Percentiles rank a stretch among this genome's conserved stretches.
Conservation (phyloP, 1,140 invertebrate species). For the Muscidifurax raptorellus region DNA sequence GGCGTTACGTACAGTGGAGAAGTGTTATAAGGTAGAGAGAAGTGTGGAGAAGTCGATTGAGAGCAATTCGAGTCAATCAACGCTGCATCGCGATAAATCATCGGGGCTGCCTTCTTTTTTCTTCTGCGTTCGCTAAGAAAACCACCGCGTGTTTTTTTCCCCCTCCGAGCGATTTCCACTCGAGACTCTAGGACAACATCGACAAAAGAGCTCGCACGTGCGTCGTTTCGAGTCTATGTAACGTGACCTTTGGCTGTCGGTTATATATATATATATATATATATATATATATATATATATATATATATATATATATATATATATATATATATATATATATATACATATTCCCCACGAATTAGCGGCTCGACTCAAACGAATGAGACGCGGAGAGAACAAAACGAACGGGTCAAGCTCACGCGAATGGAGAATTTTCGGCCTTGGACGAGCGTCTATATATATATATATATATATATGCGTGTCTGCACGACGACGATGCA, state of each 20-base stretch:
- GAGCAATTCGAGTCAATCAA: neutral
- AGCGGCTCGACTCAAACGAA: neutral
- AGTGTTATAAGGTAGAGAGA: no score
- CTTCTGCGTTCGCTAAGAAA: no score
- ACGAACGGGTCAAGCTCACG: no score
- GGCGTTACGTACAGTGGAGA: no score
- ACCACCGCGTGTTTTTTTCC: neutral
- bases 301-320: no score
- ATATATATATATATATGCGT: no score
- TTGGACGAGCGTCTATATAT: neutral
- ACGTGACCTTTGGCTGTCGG: neutral
- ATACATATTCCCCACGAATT: neutral
- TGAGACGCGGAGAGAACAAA: no score
- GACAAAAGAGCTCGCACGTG: neutral
- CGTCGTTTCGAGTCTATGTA: neutral
- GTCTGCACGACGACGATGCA: neutral
- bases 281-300: no score
- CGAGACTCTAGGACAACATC: no score
- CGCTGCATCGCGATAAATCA: neutral
- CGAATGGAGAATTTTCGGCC: neutral
- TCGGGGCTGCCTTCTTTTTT: neutral
- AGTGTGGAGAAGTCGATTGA: neutral
- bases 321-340: no score
- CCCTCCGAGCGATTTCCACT: no score
- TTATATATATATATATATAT: no score